phyloP scores from a whole-genome alignment of 2,113 vertebrate genomes.

The Xenopus borealis region DNA sequence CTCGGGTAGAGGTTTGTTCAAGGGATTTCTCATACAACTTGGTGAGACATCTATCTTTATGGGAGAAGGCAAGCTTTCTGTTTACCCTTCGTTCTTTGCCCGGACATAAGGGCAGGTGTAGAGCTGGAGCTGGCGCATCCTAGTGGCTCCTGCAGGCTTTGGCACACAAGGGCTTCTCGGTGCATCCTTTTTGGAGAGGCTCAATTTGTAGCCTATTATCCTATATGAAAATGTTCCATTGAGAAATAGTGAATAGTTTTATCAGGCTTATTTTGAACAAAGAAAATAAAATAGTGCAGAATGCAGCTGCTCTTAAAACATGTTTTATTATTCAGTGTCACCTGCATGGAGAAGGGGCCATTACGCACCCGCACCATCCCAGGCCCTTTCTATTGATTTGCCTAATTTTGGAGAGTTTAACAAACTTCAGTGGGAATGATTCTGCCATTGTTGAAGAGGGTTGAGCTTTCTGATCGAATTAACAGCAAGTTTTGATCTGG shows the following conservation, averaged over 20 bases:
- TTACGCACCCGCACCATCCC: constrained; percentile 72
- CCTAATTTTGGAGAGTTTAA: constrained; percentile 99
- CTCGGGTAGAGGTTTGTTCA: constrained; percentile 94
- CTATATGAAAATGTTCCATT: constrained; percentile 99
- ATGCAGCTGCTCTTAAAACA: constrained; percentile 87
- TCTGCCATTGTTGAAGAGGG: constrained; percentile 96
- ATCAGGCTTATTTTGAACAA: constrained; percentile 93
- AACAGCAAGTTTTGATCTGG: constrained; percentile 99
- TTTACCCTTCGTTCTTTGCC: constrained; percentile 86
- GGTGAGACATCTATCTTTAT: constrained; percentile 94
- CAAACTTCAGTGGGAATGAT: constrained; percentile 99
- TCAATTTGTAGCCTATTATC: constrained; percentile 99
- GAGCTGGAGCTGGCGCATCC: constrained; percentile 74
- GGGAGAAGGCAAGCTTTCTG: constrained; percentile 88
- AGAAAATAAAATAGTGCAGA: constrained; percentile 92
- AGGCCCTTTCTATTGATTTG: constrained; percentile 98
- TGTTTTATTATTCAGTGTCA: constrained; percentile 97
- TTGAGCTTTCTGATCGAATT: constrained; percentile 99
- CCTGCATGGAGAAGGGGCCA: constrained; percentile 71
- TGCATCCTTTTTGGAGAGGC: constrained; percentile 87
- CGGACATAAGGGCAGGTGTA: constrained; percentile 94
- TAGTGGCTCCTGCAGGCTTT: constrained; percentile 77
- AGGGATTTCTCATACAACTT: constrained; percentile 97
- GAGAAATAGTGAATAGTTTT: constrained; percentile 96
- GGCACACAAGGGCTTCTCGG: constrained; percentile 90